Evolutionary conservation across 2,113 vertebrate genomes (phyloP), one percentile per base, ranked within the genome.

Genomic region (Hoplias malabaricus): DNA sequence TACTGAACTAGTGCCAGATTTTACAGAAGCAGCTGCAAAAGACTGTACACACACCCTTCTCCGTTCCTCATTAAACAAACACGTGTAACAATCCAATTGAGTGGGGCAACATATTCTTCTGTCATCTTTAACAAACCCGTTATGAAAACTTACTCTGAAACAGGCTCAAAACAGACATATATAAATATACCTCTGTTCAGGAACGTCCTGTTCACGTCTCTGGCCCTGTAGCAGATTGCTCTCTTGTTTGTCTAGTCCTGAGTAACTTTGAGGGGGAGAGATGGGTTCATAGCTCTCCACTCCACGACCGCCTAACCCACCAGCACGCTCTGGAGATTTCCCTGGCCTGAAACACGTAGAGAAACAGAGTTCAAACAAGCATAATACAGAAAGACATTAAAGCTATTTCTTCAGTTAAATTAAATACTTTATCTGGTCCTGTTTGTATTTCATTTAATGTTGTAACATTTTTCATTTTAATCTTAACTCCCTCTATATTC

Each of bases 221-320:
- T 96, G 98, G 31, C 94, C 83, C 79, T 94, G 90, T 23, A 94
- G 84, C 73, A 94, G 85, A 62, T 92, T 80, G 40, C 85, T 89
- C 75, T 98, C 97, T 83, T 94, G 95, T 80, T 98, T 98, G 85
- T 98, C 95, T 36, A 96, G 91, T 73, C 89, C 87, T 43, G 91
- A 90, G 0, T 96, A 95, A 80, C 89, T 93, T 88, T 97, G 97
- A 63, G 97, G 98, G 3, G 98, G 98, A 0, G 98, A 99, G 86
- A 99, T 96, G 63, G 98, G 97, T 88, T 99, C 98, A 7, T 98
- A 99, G 81, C 93, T 90, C 80, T 99, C 98, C 67, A 95, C 88
- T 14, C 90, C 88, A 78, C 96, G 85, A 46, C 93, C 95, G 84
- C 68, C 48, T 11, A 70, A 46, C 14, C 29, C 67, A n/a, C 75